Evolutionary conservation across 2,888 invertebrate genomes (phyloP), one percentile per base, ranked within the genome.

Genomic region (Lamellibrachia columna): DNA sequence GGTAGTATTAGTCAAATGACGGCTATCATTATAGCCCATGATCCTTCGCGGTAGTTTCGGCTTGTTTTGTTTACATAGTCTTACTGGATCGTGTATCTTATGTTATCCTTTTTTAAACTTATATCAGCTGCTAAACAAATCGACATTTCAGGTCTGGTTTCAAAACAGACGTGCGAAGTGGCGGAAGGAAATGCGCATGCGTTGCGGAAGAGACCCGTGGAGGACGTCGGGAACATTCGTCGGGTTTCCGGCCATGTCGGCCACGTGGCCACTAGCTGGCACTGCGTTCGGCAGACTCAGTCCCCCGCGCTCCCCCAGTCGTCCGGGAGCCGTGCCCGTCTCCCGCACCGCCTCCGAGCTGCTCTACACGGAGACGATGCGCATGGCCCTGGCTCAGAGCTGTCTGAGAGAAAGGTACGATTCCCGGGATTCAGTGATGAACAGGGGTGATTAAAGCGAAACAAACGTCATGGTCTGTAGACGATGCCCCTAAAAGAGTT

Each of bases 171-270:
- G 75, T 22, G 75, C 75, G 75, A 75, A 75, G n/a, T 75, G 75
- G 75, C 75, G 75, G 22, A 75, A 75, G 75, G 60, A 75, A 90
- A 40, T 94, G 52, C 93, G 94, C 58, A 60, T 93, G 91, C 93
- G 93, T n/a, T 91, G 93, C 22, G 93, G 94, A 11, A 93, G 92
- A 15, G 93, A 93, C 90, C 91, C 92, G 55, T 93, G 93, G 94
- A 91, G 92, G 53, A 53, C 92, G 2, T 40, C 92, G 28, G 92
- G 93, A 22, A 92, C 92, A 0, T 91, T 93, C 90, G 93, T 92
- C 52, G 75, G 75, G 15, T 58, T 93, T n/a, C 93, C 92, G 52
- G 90, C 93, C 28, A 91, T 93, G 15, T 92, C 93, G 52, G 55
- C 55, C 3, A 93, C 92, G 4, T 93, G 93, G 93, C 92, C 92